These are phyloP conservation scores for Serilophus lunatus DNA, from an alignment of 2,113 vertebrate species.

Conservation along the genomic window DNA sequence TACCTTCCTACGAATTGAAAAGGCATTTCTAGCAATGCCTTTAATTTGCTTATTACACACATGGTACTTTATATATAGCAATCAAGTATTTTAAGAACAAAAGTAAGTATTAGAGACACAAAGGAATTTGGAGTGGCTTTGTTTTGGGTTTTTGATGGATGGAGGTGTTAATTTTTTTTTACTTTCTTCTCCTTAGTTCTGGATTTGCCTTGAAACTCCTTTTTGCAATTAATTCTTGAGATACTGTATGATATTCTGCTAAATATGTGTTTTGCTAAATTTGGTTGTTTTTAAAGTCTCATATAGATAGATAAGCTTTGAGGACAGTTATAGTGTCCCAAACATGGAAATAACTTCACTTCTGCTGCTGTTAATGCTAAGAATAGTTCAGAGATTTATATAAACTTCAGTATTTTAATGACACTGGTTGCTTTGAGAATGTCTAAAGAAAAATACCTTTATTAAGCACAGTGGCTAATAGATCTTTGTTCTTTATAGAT, in stretches of 20 bases:
- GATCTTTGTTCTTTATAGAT: neutral
- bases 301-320: neutral
- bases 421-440: neutral
- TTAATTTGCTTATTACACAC: neutral
- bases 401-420: constrained; percentile 5
- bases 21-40: neutral
- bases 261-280: neutral
- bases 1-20: neutral
- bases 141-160: neutral
- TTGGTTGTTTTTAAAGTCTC: neutral
- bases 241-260: neutral
- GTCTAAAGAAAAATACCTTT: neutral
- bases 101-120: neutral
- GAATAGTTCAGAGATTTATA: neutral
- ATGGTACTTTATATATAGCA: neutral
- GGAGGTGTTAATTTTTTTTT: neutral
- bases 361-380: neutral
- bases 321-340: neutral
- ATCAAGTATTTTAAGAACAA: neutral
- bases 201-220: neutral
- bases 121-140: neutral
- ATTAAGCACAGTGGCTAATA: neutral
- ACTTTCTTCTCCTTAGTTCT: neutral
- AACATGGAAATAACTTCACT: neutral
- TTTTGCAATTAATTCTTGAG: neutral